A percentile compares a stretch with the other conserved stretches of the same genome.
These are phyloP conservation scores for Lysiphlebus fabarum DNA, from an alignment of 1,140 invertebrate genomes.

Conservation along the genomic window DNA sequence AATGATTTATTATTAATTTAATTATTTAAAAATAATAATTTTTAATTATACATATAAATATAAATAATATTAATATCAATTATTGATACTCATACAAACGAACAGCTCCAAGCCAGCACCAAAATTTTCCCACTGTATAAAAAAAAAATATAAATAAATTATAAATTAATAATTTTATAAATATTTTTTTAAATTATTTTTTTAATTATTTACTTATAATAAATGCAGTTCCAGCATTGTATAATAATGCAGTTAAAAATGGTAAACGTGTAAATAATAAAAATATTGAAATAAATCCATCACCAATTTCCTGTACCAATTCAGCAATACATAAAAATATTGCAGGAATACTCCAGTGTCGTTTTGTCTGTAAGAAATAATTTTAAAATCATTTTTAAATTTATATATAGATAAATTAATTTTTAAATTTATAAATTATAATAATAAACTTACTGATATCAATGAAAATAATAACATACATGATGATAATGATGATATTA, in stretches of 20 bases:
- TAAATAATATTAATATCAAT: neutral
- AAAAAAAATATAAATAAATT: neutral
- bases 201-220: slow-evolving; percentile 24
- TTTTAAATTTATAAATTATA: neutral
- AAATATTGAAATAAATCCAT: slow-evolving; percentile 31
- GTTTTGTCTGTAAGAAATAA: slow-evolving; percentile 29
- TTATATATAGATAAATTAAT: neutral
- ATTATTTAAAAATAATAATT: too few species aligned
- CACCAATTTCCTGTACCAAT: slow-evolving; percentile 32
- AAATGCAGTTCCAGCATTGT: slow-evolving; percentile 21
- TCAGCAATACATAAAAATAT: slow-evolving; percentile 34
- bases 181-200: neutral
- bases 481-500: slow-evolving; percentile 26
- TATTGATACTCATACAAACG: slow-evolving; percentile 35
- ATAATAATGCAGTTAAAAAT: slow-evolving; percentile 28
- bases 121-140: slow-evolving; percentile 34
- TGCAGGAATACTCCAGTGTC: slow-evolving; percentile 37
- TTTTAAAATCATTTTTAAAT: neutral
- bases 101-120: slow-evolving; percentile 39
- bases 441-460: slow-evolving; percentile 31
- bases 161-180: neutral
- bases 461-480: slow-evolving; percentile 39
- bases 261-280: slow-evolving; percentile 32
- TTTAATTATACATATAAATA: too few species aligned
- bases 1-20: neutral